Percentiles rank a stretch among this genome's conserved stretches.
Conservation (phyloP, 1,140 invertebrate genomes). For the Pristionchus pacificus region DNA sequence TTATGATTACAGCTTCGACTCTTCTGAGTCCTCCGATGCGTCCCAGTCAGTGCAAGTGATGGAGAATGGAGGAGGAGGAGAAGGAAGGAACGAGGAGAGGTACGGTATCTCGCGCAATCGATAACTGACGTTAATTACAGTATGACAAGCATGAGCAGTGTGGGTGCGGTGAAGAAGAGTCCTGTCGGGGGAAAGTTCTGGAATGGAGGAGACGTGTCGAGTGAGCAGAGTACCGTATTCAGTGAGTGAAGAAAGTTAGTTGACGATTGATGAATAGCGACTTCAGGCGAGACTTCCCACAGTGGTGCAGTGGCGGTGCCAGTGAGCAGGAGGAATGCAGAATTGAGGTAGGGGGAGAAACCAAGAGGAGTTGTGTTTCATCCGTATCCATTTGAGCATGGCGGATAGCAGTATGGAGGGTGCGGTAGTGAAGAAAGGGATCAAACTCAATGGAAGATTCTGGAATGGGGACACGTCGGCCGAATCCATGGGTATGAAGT, state of each 20-base stretch:
- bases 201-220: constrained; percentile 2
- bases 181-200: constrained; percentile 6
- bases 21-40: too few species aligned
- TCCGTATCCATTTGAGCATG: background rate
- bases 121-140: background rate
- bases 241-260: too few species aligned
- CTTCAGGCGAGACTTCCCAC: too few species aligned
- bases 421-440: too few species aligned
- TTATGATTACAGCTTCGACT: background rate
- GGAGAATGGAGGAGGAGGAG: constrained; percentile 3
- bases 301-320: too few species aligned
- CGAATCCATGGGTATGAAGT: too few species aligned
- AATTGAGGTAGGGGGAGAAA: background rate
- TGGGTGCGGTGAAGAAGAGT: background rate
- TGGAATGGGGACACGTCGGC: too few species aligned
- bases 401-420: background rate
- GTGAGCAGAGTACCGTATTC: too few species aligned
- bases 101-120: background rate
- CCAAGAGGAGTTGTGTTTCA: background rate
- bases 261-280: too few species aligned
- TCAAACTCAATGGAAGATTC: too few species aligned
- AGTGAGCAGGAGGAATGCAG: too few species aligned
- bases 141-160: background rate
- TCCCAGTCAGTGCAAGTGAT: too few species aligned
- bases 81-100: background rate